Base-by-base conservation (phyloP, 2,797 vertebrate genomes). In the Dallia pectoralis region DNA sequence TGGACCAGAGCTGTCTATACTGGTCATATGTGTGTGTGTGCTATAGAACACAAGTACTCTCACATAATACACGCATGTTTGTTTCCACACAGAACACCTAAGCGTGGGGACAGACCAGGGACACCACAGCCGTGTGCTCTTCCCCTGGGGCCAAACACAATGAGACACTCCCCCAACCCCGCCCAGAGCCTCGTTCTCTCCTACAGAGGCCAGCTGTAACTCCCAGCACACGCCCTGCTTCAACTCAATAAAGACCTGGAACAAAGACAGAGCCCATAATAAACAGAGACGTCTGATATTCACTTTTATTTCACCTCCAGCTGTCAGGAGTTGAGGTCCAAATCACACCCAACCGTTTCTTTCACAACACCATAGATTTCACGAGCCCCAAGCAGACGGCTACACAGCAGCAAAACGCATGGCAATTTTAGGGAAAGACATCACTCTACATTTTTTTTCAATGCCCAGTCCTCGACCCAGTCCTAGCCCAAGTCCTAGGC, bases 231-330 rank as follows among this genome's bases (percentile, higher is more conserved):
- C 48, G 44, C 67, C 68, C 51, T 53, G 51, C 9, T 53, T 53
- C 62, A 81, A 80, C 82, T 83, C 79, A 67, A 78, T 63, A 75
- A 83, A 72, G 72, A 76, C 53, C 51, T 69, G 82, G 79, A 84
- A 82, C 82, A 87, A 83, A 83, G 75, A 16, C 22, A 1, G 18
- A 67, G 78, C 72, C 49, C 71, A 70, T 81, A 63, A 80, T 70
- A n/a, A 51, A 74, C 74, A 11, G 49, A 44, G 11, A 79, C 70
- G 78, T 79, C 83, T 71, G 77, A 83, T 77, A 56, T 40, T 67
- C 36, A 83, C 86, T 74, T 86, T 81, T 84, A 87, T 82, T 87
- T 85, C 79, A 63, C 77, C 64, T 51, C 80, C 87, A 91, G 88
- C 87, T 89, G 88, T 76, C 75, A 14, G 74, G 78, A 53, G 51